Evolutionary conservation across 2,113 vertebrate species (phyloP).

Genomic region (Sorex fumeus): DNA sequence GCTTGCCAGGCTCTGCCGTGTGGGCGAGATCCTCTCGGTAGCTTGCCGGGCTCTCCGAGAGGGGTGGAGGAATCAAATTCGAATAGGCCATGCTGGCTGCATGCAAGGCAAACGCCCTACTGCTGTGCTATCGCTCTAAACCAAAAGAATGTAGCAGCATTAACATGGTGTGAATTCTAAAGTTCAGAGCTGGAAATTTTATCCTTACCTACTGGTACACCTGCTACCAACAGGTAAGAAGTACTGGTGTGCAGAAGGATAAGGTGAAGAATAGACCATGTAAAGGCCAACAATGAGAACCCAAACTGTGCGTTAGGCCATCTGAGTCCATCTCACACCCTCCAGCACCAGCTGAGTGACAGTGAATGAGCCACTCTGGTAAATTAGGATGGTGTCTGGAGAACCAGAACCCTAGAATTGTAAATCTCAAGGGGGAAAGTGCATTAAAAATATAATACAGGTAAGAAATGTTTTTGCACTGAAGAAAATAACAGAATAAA

Average conservation of each 20-base stretch:
- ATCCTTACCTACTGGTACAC: neutral
- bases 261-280: neutral
- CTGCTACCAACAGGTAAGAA: neutral
- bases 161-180: neutral
- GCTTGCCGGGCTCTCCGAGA: too few relatives aligned
- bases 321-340: neutral
- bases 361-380: too few relatives aligned
- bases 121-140: too few relatives aligned
- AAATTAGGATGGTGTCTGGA: too few relatives aligned
- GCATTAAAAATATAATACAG: neutral
- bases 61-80: too few relatives aligned
- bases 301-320: neutral
- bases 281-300: neutral
- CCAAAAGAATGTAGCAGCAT: neutral
- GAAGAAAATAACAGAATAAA: conserved; percentile 11
- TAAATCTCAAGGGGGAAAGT: neutral
- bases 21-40: too few relatives aligned
- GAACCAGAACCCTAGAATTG: too few relatives aligned
- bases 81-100: too few relatives aligned
- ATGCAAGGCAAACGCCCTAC: too few relatives aligned
- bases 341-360: neutral
- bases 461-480: neutral
- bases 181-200: neutral
- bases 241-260: neutral
- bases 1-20: too few relatives aligned